phyloP scores from a whole-genome alignment of 2,797 vertebrate species.

The Rhabdomys pumilio region DNA sequence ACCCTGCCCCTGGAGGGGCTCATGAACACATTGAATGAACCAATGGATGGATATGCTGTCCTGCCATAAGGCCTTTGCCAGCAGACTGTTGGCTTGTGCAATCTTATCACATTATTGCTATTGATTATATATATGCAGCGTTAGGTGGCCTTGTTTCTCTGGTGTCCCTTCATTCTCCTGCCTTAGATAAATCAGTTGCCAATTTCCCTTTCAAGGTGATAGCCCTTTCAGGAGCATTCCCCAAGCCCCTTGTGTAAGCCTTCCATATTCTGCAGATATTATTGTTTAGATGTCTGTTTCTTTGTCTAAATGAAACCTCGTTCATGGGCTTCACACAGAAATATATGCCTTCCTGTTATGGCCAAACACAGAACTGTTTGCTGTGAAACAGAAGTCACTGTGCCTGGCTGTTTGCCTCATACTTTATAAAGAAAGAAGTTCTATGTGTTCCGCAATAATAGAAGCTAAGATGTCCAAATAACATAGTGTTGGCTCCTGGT shows the following conservation, averaged over 20 bases:
- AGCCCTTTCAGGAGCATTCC: background rate
- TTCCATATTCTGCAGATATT: background rate
- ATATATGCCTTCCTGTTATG: background rate
- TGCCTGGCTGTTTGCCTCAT: background rate
- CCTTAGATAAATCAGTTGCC: background rate
- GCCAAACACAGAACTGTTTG: background rate
- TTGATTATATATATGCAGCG: background rate
- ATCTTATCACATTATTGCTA: background rate
- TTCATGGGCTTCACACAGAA: background rate
- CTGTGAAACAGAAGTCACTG: background rate
- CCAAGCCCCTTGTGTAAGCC: background rate
- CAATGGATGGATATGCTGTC: background rate
- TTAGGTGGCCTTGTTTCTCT: background rate
- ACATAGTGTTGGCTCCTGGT: too few species aligned
- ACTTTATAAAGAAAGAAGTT: background rate
- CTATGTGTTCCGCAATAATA: background rate
- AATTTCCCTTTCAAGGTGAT: background rate
- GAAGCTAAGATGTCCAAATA: background rate
- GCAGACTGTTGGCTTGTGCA: background rate
- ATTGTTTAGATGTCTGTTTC: background rate
- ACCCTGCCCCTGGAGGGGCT: fast-evolving
- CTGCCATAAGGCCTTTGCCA: background rate
- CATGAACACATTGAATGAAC: background rate
- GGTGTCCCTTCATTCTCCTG: background rate
- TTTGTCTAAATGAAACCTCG: background rate